A percentile compares a stretch with the other conserved stretches of the same genome.
These are phyloP conservation scores for Neoarius graeffei DNA, from an alignment of 2,113 vertebrate species.

Conservation along the genomic window DNA sequence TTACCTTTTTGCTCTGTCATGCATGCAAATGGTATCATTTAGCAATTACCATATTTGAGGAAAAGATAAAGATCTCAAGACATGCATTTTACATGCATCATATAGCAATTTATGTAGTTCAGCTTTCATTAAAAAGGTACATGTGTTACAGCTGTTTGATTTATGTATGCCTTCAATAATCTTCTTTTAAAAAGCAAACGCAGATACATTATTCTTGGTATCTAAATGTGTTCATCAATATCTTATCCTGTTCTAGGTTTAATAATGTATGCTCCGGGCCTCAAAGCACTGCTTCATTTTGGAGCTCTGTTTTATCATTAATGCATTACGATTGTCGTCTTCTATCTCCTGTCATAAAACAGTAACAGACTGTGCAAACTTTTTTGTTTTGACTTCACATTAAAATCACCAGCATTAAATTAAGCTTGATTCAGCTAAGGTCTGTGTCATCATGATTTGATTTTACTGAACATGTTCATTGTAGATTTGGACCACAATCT, in stretches of 20 bases:
- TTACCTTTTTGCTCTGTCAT: background rate
- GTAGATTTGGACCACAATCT: background rate
- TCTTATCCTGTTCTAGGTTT: slow-evolving; percentile 25
- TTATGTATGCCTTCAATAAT: background rate
- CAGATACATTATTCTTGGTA: slow-evolving; percentile 27
- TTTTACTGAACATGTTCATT: background rate
- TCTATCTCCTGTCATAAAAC: slow-evolving; percentile 16
- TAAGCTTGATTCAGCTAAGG: background rate
- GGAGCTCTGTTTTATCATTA: slow-evolving; percentile 10
- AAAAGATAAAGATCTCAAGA: background rate
- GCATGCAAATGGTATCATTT: background rate
- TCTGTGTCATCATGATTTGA: background rate
- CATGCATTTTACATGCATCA: slow-evolving; percentile 8
- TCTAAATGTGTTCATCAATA: slow-evolving; percentile 29
- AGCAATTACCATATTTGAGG: background rate
- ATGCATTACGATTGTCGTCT: slow-evolving; percentile 24
- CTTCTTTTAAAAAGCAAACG: slow-evolving; percentile 19
- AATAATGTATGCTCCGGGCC: slow-evolving; percentile 10
- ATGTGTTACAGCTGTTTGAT: background rate
- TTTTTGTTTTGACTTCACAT: background rate
- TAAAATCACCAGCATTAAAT: background rate
- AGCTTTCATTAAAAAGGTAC: background rate
- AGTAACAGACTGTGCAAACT: background rate
- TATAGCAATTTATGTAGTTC: background rate
- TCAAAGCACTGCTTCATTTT: slow-evolving; percentile 25